Evolutionary conservation across 2,113 vertebrate genomes (phyloP), one percentile per base, ranked within the genome.

Genomic region (Python bivittatus): DNA sequence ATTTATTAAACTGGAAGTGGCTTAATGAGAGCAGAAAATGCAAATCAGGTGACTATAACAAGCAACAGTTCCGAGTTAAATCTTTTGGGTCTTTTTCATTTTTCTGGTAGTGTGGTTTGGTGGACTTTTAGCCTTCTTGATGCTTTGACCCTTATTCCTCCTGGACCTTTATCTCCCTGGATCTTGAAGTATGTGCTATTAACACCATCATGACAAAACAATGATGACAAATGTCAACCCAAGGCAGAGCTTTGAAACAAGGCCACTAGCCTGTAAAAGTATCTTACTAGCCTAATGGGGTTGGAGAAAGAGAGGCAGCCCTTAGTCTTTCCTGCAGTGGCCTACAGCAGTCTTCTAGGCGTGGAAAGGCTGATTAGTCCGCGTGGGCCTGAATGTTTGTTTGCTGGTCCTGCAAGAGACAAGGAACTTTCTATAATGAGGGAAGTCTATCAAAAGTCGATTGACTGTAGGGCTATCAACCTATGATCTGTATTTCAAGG

Each of bases 81-180:
- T 64, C 88, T 52, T 42, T 42, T 48, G 4, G 5, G 68, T 33
- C 11, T 3, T 23, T 57, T 27, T n/a, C n/a, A 2, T 11, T 68
- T 33, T 12, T 2, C 8, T 56, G n/a, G n/a, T 25, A 58, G 3
- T 2, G 3, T 90, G 52, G 33, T 56, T 27, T 38, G 64, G 12
- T 90, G 23, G 20, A 8, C 9, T 25, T 11, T 12, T 79, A n/a
- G 10, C 38, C 25, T 60, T 8, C 5, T 22, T 83, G 64, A 57
- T 29, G 22, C 42, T 25, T 94, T 92, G 94, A 44, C 93, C 95
- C 94, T 96, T 92, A 95, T 96, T 95, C 92, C 95, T 96, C 91
- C 90, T 95, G 89, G 92, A 10, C 95, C 91, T 91, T 94, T 94
- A 96, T 91, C 72, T 58, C 96, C 88, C 89, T 84, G 93, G 94